Evolutionary conservation across 1,140 invertebrate species (phyloP).

Genomic region (Drosophila rhopaloa): DNA sequence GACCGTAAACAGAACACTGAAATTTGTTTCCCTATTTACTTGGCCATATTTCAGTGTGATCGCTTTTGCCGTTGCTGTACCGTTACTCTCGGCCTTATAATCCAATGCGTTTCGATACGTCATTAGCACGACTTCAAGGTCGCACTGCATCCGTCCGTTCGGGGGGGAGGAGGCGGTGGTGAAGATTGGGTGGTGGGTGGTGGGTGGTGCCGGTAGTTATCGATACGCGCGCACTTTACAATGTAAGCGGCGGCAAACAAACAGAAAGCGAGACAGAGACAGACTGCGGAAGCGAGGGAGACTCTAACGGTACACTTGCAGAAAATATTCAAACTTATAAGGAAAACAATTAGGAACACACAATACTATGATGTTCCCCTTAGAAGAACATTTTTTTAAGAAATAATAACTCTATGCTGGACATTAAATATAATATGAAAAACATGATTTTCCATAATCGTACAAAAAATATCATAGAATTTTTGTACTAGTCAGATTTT

Average conservation of each 20-base stretch:
- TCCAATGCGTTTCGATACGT: slow-evolving; percentile 52
- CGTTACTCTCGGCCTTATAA: slow-evolving; percentile 24
- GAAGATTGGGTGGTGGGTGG: no score
- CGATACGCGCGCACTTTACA: slow-evolving; percentile 47
- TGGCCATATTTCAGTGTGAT: slow-evolving; percentile 17
- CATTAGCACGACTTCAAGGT: slow-evolving; percentile 67
- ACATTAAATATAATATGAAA: background rate
- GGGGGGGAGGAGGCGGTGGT: no score
- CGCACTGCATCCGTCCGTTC: slow-evolving; percentile 15
- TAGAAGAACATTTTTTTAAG: no score
- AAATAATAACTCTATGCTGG: no score
- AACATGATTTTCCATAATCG: background rate
- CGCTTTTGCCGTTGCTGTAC: slow-evolving; percentile 41
- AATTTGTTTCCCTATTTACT: slow-evolving; percentile 44
- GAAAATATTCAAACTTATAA: background rate
- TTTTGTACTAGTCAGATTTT: no score
- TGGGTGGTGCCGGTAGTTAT: slow-evolving; percentile 11
- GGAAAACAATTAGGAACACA: background rate
- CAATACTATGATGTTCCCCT: background rate
- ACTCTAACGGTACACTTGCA: background rate
- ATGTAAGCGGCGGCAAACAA: slow-evolving; percentile 23
- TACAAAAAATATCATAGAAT: no score
- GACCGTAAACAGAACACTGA: slow-evolving; percentile 21
- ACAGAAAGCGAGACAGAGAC: slow-evolving; percentile 1
- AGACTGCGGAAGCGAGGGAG: slow-evolving; percentile 19